A percentile compares a stretch with the other conserved stretches of the same genome.
These are phyloP conservation scores for Oncorhynchus clarkii DNA, from an alignment of 2,113 vertebrate genomes.

Conservation along the genomic window DNA sequence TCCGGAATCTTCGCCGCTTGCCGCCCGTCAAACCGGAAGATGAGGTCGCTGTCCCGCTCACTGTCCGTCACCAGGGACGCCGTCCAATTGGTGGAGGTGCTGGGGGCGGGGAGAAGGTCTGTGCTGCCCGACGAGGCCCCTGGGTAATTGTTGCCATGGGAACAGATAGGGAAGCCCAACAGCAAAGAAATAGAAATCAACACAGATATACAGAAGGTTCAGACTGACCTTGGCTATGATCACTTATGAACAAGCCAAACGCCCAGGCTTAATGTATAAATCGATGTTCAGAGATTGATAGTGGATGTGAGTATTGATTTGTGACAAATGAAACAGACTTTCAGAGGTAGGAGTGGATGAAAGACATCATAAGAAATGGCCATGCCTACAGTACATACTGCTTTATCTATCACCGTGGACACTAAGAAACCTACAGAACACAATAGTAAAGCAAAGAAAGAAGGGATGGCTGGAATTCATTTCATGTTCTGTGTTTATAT, in stretches of 20 bases:
- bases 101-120: conserved; percentile 89
- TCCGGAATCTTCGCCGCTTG: conserved; percentile 95
- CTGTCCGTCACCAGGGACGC: conserved; percentile 84
- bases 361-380: conserved; percentile 26
- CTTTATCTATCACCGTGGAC: conserved; percentile 23
- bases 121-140: conserved; percentile 94
- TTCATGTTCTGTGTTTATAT: not conserved
- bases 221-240: conserved; percentile 63
- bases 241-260: conserved; percentile 54
- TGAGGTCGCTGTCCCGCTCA: conserved; percentile 81
- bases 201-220: conserved; percentile 23
- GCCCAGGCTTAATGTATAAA: conserved; percentile 60
- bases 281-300: conserved; percentile 52
- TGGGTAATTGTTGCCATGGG: conserved; percentile 49
- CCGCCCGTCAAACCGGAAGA: conserved; percentile 92
- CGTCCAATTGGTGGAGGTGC: conserved; percentile 88
- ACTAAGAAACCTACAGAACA: conserved; percentile 15
- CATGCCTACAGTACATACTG: not conserved
- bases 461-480: not conserved
- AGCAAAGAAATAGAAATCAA: conserved; percentile 47
- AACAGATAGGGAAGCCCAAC: conserved; percentile 33
- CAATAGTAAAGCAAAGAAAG: conserved; percentile 18
- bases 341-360: conserved; percentile 36
- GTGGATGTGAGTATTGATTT: conserved; percentile 62
- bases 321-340: conserved; percentile 56